These are phyloP conservation scores for Pholis gunnellus DNA, from an alignment of 2,113 vertebrate species.

Conservation along the genomic window DNA sequence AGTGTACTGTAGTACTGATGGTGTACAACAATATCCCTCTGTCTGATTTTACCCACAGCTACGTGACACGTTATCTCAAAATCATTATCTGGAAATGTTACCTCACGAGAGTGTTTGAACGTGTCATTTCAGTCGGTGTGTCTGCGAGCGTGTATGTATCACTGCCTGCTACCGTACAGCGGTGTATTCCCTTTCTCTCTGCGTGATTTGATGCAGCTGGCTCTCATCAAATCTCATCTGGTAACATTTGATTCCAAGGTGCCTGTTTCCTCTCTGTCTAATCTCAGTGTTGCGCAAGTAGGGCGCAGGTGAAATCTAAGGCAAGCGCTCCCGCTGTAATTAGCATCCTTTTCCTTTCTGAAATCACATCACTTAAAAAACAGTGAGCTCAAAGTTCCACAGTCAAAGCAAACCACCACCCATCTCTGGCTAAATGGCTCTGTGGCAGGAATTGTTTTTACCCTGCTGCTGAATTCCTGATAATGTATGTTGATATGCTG, in stretches of 20 bases:
- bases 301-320: conserved; percentile 46
- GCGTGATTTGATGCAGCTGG: conserved; percentile 79
- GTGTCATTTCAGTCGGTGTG: conserved; percentile 24
- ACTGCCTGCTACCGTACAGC: conserved; percentile 65
- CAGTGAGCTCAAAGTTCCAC: conserved; percentile 34
- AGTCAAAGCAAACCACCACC: conserved; percentile 45
- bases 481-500: conserved; percentile 57
- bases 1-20: conserved; percentile 7
- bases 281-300: conserved; percentile 70
- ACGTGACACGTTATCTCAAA: conserved; percentile 65
- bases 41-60: conserved; percentile 40
- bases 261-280: conserved; percentile 78
- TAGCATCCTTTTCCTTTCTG: conserved; percentile 77
- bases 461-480: conserved; percentile 59
- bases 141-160: conserved; percentile 27
- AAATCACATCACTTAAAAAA: conserved; percentile 76
- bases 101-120: conserved; percentile 47
- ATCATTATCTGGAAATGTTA: conserved; percentile 65
- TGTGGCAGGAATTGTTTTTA: conserved; percentile 22
- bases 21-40: conserved; percentile 29
- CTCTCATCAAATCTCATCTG: conserved; percentile 82
- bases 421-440: conserved; percentile 32
- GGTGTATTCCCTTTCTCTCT: conserved; percentile 52
- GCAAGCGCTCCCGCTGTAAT: conserved; percentile 72
- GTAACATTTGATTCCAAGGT: conserved; percentile 83